Base-by-base conservation (phyloP, 1,140 invertebrate species). In the Holotrichia oblita region DNA sequence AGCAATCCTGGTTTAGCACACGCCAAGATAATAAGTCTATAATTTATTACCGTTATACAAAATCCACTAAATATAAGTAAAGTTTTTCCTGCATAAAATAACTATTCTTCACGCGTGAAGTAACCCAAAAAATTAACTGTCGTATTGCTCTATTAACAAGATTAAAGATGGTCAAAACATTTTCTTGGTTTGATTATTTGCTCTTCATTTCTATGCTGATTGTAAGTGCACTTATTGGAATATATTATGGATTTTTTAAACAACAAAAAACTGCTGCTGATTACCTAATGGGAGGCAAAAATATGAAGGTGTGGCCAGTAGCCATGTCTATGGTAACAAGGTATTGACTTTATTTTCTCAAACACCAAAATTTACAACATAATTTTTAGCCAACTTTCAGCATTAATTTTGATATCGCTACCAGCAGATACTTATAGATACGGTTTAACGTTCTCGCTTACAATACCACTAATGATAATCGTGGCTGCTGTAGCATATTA, bases 391-490 rank as follows among this genome's bases (percentile, higher is more conserved):
- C 94, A 94, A 82, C 88, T 95, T 83, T 95, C 94, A 20, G 93
- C 93, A 44, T 93, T 95, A 40, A 93, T 93, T 0, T 84, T 96
- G 4, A 88, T 95, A 0, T 94, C 94, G 4, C 90, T 93, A 0
- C 94, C 95, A 0, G 91, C 93, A 0, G 94, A 96, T 84, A 91
- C 95, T 77, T 96, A 96, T 80, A 84, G 88, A 12, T 91, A 91
- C 81, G 94, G 94, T 55, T 17, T 55, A 55, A n/a, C 12, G 2
- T 55, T 55, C 14, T 55, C 14, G 48, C 48, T 0, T 91, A 34
- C 27, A 34, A 34, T 55, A 17, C 48, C 48, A 17, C 14, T 55
- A 93, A 82, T 94, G 93, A 81, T 89, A 89, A 91, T 0, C 89
- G 93, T 2, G 14, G 7, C 14, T 55, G 14, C 48, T n/a, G 48